A percentile compares a stretch with the other conserved stretches of the same genome.
Conservation (phyloP, 1,140 invertebrate species). For the Carposina sasakii region DNA sequence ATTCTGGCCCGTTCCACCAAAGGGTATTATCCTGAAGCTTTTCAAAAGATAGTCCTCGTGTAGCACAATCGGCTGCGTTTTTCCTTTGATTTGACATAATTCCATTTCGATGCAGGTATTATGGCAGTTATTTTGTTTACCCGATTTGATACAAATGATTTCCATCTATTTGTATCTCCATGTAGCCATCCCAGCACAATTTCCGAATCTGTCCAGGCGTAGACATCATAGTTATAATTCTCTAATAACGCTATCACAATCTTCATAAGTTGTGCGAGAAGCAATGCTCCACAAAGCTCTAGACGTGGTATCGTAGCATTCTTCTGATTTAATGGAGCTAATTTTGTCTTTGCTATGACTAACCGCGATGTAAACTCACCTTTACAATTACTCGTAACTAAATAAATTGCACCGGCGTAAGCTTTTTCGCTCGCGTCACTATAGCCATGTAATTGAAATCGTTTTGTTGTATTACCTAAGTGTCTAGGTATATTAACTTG, state of each 20-base stretch:
- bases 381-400: conserved; percentile 7
- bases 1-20: conserved; percentile 47
- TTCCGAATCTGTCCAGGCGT: conserved; percentile 50
- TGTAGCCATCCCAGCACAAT: conserved; percentile 44
- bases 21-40: conserved; percentile 25
- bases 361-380: conserved; percentile 4
- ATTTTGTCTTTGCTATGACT: conserved; percentile 18
- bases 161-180: conserved; percentile 25
- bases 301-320: conserved; percentile 34
- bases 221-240: conserved; percentile 22
- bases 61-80: conserved; percentile 61
- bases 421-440: conserved; percentile 9
- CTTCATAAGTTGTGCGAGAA: conserved; percentile 15
- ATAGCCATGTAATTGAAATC: conserved; percentile 11
- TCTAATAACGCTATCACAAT: conserved; percentile 20
- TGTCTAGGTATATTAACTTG: neutral
- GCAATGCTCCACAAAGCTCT: conserved; percentile 36
- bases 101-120: conserved; percentile 36
- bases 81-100: conserved; percentile 36
- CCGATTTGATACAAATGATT: conserved; percentile 51
- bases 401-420: conserved; percentile 3
- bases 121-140: conserved; percentile 39
- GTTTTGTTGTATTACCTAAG: neutral
- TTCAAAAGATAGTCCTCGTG: conserved; percentile 38
- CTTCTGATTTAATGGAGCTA: conserved; percentile 42